A percentile compares a stretch with the other conserved stretches of the same genome.
phyloP scores from a whole-genome alignment of 2,797 vertebrate species.

The Crax fasciolata region DNA sequence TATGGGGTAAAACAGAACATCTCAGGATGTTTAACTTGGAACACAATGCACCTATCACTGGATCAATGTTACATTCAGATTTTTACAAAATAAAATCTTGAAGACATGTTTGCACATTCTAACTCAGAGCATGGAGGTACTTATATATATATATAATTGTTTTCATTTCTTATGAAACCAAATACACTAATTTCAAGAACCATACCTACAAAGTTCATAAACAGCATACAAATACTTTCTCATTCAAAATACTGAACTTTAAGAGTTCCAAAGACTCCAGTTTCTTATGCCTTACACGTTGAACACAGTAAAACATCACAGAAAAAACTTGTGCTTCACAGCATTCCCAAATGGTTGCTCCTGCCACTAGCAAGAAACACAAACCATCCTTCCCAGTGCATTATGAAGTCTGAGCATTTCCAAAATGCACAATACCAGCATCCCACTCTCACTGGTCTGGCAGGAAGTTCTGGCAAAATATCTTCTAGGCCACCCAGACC shows the following conservation, averaged over 20 bases:
- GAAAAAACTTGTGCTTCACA: not conserved
- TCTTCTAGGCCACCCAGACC: not conserved
- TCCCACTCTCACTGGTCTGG: not conserved
- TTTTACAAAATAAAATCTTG: not conserved
- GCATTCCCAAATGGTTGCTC: not conserved
- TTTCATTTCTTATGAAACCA: not conserved
- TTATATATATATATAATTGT: no score
- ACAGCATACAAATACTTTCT: not conserved
- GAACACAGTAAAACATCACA: not conserved
- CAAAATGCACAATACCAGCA: not conserved
- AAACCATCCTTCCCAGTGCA: not conserved
- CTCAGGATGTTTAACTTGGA: not conserved
- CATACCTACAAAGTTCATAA: rapidly evolving
- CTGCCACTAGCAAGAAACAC: not conserved
- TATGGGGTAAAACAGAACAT: not conserved
- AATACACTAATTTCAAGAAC: not conserved
- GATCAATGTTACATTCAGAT: not conserved
- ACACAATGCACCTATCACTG: not conserved
- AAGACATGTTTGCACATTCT: not conserved
- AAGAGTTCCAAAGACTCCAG: not conserved
- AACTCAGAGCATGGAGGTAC: not conserved
- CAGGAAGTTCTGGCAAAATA: not conserved
- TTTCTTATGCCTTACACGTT: not conserved
- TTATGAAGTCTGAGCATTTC: not conserved
- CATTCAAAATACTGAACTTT: not conserved